Conservation (phyloP, 2,797 vertebrate species). For the Cossypha heuglini region DNA sequence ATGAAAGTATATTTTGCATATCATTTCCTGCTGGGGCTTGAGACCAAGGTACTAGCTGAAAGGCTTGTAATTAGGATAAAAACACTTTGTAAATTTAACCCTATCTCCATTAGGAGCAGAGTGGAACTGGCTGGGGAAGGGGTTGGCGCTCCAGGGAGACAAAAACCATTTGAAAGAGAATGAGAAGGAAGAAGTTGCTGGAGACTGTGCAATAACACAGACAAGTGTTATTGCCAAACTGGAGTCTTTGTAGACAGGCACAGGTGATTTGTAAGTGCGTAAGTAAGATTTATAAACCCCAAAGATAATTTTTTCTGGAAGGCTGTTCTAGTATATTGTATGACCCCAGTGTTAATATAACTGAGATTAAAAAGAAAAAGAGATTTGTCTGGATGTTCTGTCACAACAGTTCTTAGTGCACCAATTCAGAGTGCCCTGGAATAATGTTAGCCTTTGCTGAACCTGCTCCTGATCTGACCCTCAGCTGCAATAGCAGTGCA, state of each 20-base stretch:
- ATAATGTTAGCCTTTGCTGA: background rate
- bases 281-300: background rate
- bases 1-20: conserved; percentile 64
- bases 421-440: background rate
- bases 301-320: background rate
- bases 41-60: conserved; percentile 38
- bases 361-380: background rate
- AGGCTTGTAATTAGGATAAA: conserved; percentile 60
- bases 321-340: background rate
- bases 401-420: background rate
- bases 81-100: conserved; percentile 49
- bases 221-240: background rate
- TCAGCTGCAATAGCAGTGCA: background rate
- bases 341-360: background rate
- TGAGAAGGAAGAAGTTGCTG: background rate
- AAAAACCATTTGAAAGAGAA: background rate
- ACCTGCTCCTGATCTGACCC: background rate
- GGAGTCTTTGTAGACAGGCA: background rate
- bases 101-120: background rate
- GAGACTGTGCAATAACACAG: background rate
- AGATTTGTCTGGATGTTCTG: background rate
- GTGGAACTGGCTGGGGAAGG: background rate
- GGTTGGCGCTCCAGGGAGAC: background rate
- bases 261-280: background rate
- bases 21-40: conserved; percentile 56